Evolutionary conservation across 2,888 invertebrate genomes (phyloP), one percentile per base, ranked within the genome.

Genomic region (Acleris cristana): DNA sequence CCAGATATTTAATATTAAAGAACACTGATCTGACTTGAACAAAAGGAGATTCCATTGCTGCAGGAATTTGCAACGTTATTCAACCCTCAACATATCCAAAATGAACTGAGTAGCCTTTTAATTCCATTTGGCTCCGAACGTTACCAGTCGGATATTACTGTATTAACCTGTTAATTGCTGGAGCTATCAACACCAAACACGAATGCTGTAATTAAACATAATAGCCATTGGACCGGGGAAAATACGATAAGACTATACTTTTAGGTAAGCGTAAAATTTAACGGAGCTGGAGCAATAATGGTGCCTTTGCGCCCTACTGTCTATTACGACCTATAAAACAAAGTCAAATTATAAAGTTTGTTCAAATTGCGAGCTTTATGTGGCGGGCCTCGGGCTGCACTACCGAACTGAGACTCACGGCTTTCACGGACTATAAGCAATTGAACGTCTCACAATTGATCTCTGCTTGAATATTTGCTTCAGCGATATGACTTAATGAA

Each of bases 341-440:
- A 82, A 81, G 79, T 78, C 76, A 78, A 86, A 85, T 85, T 85
- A 85, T 82, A 78, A 81, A 82, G 82, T 86, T 85, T 79, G 76
- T 71, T 76, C 78, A 82, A 86, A 87, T 85, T 82, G 82, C 77
- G 73, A 78, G 77, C 76, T 79, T 79, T 78, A 78, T 78, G 72
- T 70, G 65, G 74, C 65, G 63, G 69, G 75, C 83, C 77, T 73
- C 45, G 44, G 74, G 82, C 70, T 70, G 70, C 69, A 70, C 58
- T 69, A 64, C 45, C 53, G 65, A 30, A 53, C 44, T 34, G 64
- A 26, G 62, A 72, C 71, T 70, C 65, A 74, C 70, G 12, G 71
- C 7, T 48, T 19, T 18, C 3, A 18, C 45, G 69, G 14, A 54
- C 21, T 30, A 21, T 48, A 12, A 21, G 10, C 23, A 55, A 51